Evolutionary conservation across 2,113 vertebrate genomes (phyloP), one percentile per base, ranked within the genome.

Genomic region (Murina feae): DNA sequence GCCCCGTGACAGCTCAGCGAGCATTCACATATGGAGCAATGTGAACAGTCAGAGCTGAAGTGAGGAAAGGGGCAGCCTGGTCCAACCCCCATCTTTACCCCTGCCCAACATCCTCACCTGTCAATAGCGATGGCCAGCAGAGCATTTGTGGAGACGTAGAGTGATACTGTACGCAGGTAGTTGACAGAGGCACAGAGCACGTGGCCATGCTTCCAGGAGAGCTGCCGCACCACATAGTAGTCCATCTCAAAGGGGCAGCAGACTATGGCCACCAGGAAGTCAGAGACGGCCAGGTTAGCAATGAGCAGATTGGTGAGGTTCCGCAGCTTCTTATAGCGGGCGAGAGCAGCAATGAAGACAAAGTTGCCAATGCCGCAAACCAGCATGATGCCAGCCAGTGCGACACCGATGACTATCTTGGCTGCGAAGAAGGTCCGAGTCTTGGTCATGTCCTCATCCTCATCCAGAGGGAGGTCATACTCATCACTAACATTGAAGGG

Each of bases 241-340:
- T 99, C 99, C 98, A 99, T 98, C 96, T 99, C 98, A 4, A 99
- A 99, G 1, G 99, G 99, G 89, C 99, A 99, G 97, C 99, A 99
- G 92, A 99, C 98, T 0, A 99, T 99, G 16, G 99, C 99, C 94
- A 99, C 99, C 0, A 99, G 98, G 96, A 99, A 99, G 98, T 99
- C 99, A 0, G 99, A 99, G 97, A 99, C 98, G 69, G 99, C 99
- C 98, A 99, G 96, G 96, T 99, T 99, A 63, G 99, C 99, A 9
- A 99, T 99, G 86, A 99, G 99, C 92, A 99, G 97, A 98, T 99
- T 99, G 97, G 99, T 99, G 96, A 99, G 98, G 96, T 99, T 99
- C 10, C 99, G 97, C 9, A 99, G 98, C 97, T 99, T 99, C 97
- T 99, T 99, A 97, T 99, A 99, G 65, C 99, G 99, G 28, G 98